These are phyloP conservation scores for Microtus ochrogaster DNA, from an alignment of 2,113 vertebrate genomes.

Conservation along the genomic window DNA sequence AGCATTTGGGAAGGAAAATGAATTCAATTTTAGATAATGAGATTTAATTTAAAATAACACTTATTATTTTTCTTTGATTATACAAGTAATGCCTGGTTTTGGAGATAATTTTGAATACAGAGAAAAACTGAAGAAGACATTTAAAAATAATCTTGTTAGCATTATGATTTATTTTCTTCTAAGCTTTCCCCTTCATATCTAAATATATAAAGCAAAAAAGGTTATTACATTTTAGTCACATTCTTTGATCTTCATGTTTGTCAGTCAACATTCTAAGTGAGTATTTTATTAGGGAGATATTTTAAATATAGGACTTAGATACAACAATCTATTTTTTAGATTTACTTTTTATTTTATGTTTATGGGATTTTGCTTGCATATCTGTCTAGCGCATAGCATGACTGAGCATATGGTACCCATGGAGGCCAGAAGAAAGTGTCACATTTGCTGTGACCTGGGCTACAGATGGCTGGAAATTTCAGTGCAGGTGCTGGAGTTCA, in stretches of 20 bases:
- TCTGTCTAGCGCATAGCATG: not conserved
- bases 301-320: not conserved
- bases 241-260: not conserved
- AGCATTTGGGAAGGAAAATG: constrained; percentile 60
- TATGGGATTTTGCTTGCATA: not conserved
- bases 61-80: constrained; percentile 71
- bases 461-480: not conserved
- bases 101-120: constrained; percentile 67
- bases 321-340: not conserved
- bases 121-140: constrained; percentile 42
- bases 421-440: not conserved
- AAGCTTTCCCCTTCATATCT: not conserved
- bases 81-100: constrained; percentile 66
- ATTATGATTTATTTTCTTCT: constrained; percentile 53
- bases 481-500: not conserved
- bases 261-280: not conserved
- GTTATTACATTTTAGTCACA: constrained; percentile 27
- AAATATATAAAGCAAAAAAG: constrained; percentile 50
- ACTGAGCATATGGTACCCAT: not conserved
- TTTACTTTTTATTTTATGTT: not conserved
- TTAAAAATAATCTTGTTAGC: constrained; percentile 63
- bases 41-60: constrained; percentile 75
- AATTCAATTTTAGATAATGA: constrained; percentile 73
- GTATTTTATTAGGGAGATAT: not conserved
- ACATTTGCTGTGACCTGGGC: not conserved